These are phyloP conservation scores for Anticlea derivata DNA, from an alignment of 2,888 invertebrate genomes.

Conservation along the genomic window DNA sequence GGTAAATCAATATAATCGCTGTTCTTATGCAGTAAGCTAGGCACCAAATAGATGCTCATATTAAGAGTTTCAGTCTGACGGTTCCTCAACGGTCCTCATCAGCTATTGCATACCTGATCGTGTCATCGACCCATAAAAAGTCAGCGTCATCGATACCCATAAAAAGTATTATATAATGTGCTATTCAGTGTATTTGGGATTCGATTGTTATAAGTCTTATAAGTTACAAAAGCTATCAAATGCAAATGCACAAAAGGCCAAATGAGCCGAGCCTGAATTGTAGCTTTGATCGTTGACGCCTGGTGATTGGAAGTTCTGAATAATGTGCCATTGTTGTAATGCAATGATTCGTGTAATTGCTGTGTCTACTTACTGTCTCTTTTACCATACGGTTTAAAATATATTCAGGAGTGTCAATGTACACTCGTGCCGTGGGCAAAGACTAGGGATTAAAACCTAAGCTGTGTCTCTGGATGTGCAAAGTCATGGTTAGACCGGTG, in stretches of 20 bases:
- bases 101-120: neutral
- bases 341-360: slow-evolving; percentile 67
- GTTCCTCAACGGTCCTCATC: neutral
- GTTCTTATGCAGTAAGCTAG: too few species aligned
- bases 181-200: slow-evolving; percentile 7
- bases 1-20: too few species aligned
- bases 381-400: neutral
- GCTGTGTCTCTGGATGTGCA: too few species aligned
- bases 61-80: too few species aligned
- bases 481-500: too few species aligned
- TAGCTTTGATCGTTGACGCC: slow-evolving; percentile 43
- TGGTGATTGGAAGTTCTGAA: slow-evolving; percentile 37
- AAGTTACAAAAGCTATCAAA: slow-evolving; percentile 26
- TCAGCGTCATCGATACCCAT: too few species aligned
- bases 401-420: neutral
- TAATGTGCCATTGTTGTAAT: slow-evolving; percentile 53
- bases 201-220: slow-evolving; percentile 22
- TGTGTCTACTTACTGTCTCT: slow-evolving; percentile 33
- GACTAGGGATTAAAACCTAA: too few species aligned
- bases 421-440: too few species aligned
- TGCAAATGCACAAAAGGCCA: slow-evolving; percentile 25
- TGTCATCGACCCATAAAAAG: too few species aligned
- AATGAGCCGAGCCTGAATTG: slow-evolving; percentile 32
- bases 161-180: too few species aligned
- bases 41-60: too few species aligned